Conservation (phyloP, 2,113 vertebrate genomes). For the Mesoclemmys tuberculata region DNA sequence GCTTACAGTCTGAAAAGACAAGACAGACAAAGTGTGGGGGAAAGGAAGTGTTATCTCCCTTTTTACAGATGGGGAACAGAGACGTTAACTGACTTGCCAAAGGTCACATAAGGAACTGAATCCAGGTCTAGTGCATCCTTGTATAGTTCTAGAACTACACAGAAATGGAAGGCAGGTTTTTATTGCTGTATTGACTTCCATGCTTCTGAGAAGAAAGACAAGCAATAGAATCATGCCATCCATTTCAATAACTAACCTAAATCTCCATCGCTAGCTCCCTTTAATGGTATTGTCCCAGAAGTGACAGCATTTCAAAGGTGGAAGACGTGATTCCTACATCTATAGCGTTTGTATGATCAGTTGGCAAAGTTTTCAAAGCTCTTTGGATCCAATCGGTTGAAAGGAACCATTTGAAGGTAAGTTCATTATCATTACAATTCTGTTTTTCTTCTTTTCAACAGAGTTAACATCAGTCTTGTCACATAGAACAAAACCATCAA, state of each 20-base stretch:
- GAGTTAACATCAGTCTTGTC: slow-evolving; percentile 71
- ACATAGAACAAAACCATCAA: slow-evolving; percentile 70
- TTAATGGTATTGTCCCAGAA: neutral
- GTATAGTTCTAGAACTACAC: fast-evolving
- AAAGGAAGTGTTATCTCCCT: neutral
- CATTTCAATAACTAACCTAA: fast-evolving
- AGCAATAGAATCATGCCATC: neutral
- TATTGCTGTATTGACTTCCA: fast-evolving
- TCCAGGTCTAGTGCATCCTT: fast-evolving
- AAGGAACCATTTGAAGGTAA: slow-evolving; percentile 68
- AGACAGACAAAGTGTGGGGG: fast-evolving
- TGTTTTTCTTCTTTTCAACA: slow-evolving; percentile 68
- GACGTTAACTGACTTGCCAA: fast-evolving
- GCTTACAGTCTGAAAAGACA: fast-evolving
- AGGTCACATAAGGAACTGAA: neutral
- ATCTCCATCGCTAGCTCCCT: neutral
- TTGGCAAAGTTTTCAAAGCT: neutral
- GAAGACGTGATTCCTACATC: slow-evolving; percentile 14
- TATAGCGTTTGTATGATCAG: neutral
- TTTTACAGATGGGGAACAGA: neutral
- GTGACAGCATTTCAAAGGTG: fast-evolving
- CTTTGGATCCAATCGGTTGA: slow-evolving; percentile 32
- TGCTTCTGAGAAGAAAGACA: neutral
- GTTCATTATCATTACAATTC: slow-evolving; percentile 69
- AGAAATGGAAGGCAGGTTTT: neutral